These are phyloP conservation scores for Todus mexicanus DNA, from an alignment of 2,797 vertebrate species.

Conservation along the genomic window DNA sequence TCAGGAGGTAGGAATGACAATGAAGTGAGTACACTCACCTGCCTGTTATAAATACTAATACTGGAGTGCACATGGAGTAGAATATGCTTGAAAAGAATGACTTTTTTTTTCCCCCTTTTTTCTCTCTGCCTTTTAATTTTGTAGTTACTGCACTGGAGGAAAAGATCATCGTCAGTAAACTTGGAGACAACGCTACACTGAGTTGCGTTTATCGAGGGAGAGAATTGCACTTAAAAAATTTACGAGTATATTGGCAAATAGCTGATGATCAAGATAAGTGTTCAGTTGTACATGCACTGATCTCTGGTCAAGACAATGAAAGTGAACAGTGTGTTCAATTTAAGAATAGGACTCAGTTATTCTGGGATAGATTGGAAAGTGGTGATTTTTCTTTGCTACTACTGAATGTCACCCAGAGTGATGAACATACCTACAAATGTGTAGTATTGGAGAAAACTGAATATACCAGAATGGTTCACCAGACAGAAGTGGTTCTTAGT, in stretches of 20 bases:
- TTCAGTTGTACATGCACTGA: conserved; percentile 38
- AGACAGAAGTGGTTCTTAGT: conserved; percentile 9
- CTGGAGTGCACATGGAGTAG: background rate
- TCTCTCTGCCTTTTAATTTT: background rate
- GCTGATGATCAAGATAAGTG: background rate
- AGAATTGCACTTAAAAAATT: background rate
- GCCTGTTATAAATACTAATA: background rate
- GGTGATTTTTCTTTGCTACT: conserved; percentile 69
- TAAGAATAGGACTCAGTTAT: conserved; percentile 51
- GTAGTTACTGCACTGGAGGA: background rate
- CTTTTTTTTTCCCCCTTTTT: background rate
- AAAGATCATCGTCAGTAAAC: conserved; percentile 18
- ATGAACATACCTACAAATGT: conserved; percentile 56
- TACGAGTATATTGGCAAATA: conserved; percentile 70
- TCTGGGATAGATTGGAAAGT: background rate
- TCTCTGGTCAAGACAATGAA: background rate
- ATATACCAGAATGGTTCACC: background rate
- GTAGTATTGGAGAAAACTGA: background rate
- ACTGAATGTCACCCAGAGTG: conserved; percentile 46
- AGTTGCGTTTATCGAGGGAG: background rate
- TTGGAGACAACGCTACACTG: conserved; percentile 40
- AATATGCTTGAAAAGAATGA: background rate
- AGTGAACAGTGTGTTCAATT: conserved; percentile 8
- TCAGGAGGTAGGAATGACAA: background rate
- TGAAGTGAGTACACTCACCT: background rate